These are phyloP conservation scores for Bellardia pandia DNA, from an alignment of 2,888 invertebrate species.

Conservation along the genomic window DNA sequence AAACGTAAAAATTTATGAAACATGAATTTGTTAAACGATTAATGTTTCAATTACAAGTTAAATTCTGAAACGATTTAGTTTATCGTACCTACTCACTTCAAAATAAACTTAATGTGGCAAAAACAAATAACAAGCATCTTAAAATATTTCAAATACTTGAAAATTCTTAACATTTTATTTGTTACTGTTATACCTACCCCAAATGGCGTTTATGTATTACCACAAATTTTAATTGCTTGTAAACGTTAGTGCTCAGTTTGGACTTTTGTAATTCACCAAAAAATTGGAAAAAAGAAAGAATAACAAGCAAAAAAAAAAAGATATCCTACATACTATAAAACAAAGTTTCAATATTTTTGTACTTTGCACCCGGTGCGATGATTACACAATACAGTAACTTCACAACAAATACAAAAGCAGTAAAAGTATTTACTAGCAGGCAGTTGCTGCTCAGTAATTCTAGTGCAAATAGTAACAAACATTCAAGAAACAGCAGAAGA, in stretches of 20 bases:
- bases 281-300: slow-evolving; percentile 11
- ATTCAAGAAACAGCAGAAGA: slow-evolving; percentile 16
- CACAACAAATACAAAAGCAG: slow-evolving; percentile 12
- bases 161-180: slow-evolving; percentile 51
- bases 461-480: slow-evolving; percentile 40
- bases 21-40: slow-evolving; percentile 21
- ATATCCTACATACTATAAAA: slow-evolving; percentile 19
- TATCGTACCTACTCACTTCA: not conserved
- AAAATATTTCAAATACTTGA: slow-evolving; percentile 43
- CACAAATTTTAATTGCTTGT: slow-evolving; percentile 69
- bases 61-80: slow-evolving; percentile 29
- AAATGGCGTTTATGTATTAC: slow-evolving; percentile 53
- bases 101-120: slow-evolving; percentile 27
- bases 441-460: not conserved
- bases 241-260: slow-evolving; percentile 16
- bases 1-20: not conserved
- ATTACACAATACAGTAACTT: slow-evolving; percentile 50
- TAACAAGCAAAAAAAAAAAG: slow-evolving; percentile 14
- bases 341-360: slow-evolving; percentile 69
- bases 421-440: slow-evolving; percentile 20
- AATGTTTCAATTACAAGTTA: slow-evolving; percentile 38
- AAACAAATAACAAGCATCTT: slow-evolving; percentile 56
- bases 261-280: slow-evolving; percentile 37
- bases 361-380: slow-evolving; percentile 66
- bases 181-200: slow-evolving; percentile 24